Base-by-base conservation (phyloP, 1,140 invertebrate genomes). In the Gryon sp. region DNA sequence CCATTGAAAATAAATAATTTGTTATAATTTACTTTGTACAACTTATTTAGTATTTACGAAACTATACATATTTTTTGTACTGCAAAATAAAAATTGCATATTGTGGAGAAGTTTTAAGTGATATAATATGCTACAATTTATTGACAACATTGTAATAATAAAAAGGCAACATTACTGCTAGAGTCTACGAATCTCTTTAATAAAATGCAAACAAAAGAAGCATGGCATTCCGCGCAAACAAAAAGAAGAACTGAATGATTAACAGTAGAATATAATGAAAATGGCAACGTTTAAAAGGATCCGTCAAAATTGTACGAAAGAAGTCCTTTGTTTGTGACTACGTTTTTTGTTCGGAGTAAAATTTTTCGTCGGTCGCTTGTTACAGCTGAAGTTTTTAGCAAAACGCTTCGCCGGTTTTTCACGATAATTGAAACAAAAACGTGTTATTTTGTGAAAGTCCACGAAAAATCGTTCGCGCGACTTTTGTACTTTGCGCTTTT, bases 371-470 rank as follows among this genome's bases (percentile, higher is more conserved):
- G 12, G 7, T 30, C 36, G 50, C 22, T 68, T 48, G 52, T 57
- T 57, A 68, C 50, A 22, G 20, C 22, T 15, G 14, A 32, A 18
- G 60, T 66, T 66, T 66, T 46, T 16, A 11, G 26, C 26, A n/a
- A n/a, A n/a, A 45, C 36, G 30, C 40, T 30, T n/a, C n/a, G n/a
- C n/a, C 15, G 4, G 9, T 22, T 19, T 53, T 46, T 36, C 18
- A n/a, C 16, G 12, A 46, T 46, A 48, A 68, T 68, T 57, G 43
- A 57, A 55, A 66, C 15, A 70, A 57, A 62, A 72, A 43, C 38
- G 30, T 12, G 16, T 36, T 60, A 40, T 62, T 62, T 72, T 52
- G 24, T 53, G 36, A 52, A 62, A 60, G 16, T 22, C 14, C 14
- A 36, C 45, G 55, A 52, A 70, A 70, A 70, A 36, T 52, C 45